Evolutionary conservation across 2,113 vertebrate species (phyloP).

Genomic region (Strigops habroptila): DNA sequence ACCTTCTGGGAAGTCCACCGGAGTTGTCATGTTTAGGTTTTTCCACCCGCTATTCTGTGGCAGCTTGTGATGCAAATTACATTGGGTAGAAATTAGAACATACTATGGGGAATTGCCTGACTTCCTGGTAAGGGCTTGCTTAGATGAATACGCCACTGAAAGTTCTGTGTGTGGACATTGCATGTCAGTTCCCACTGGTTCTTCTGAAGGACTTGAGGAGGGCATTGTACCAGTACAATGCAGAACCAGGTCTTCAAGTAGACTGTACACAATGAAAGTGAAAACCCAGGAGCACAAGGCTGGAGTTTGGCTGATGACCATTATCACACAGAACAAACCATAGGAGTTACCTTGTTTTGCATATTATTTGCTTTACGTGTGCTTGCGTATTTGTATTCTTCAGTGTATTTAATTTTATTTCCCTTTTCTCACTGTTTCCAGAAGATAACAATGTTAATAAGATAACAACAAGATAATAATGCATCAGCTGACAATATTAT

Average conservation of each 20-base stretch:
- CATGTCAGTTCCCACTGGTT: background rate
- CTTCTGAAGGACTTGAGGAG: background rate
- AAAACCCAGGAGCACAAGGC: background rate
- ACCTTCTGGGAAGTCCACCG: fast-evolving
- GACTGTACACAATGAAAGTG: background rate
- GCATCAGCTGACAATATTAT: background rate
- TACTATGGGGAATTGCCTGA: fast-evolving
- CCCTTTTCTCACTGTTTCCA: background rate
- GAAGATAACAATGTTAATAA: background rate
- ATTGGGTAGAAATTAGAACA: background rate
- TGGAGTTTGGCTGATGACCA: background rate
- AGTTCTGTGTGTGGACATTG: background rate
- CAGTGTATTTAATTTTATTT: background rate
- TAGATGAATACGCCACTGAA: background rate
- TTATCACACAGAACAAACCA: background rate
- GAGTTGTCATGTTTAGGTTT: fast-evolving
- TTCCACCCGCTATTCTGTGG: background rate
- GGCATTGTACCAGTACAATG: background rate
- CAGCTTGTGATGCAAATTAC: background rate
- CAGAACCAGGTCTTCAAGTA: background rate
- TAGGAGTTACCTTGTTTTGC: background rate
- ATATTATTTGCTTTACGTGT: background rate
- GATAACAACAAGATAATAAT: background rate
- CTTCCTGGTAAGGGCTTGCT: background rate
- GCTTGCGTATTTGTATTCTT: background rate